Evolutionary conservation across 2,113 vertebrate genomes (phyloP).

Genomic region (Nesospiza acunhae): DNA sequence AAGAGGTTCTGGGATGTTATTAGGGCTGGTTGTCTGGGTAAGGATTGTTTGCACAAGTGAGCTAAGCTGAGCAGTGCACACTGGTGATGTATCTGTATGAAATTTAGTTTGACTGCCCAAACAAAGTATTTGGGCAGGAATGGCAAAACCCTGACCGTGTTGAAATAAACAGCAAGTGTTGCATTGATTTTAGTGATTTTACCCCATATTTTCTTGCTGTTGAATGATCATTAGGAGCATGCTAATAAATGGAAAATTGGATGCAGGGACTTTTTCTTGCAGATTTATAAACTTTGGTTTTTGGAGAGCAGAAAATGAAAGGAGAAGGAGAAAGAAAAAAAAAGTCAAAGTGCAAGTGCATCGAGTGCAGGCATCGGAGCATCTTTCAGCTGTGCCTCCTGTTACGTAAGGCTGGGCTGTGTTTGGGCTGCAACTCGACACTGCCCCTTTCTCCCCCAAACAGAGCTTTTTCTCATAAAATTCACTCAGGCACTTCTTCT

Average conservation of each 20-base stretch:
- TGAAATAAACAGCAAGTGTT: neutral
- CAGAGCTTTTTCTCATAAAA: slow-evolving; percentile 82
- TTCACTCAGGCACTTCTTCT: slow-evolving; percentile 78
- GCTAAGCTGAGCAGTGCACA: neutral
- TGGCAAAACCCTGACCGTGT: neutral
- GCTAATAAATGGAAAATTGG: neutral
- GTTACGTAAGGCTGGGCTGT: slow-evolving; percentile 59
- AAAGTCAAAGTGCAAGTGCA: slow-evolving; percentile 41
- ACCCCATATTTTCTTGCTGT: neutral
- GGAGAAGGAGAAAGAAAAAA: neutral
- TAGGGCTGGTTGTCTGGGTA: neutral
- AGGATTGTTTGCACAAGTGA: neutral
- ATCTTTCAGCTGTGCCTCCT: slow-evolving; percentile 75
- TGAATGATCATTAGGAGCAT: neutral
- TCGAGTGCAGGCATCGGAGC: slow-evolving; percentile 21
- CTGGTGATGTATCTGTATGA: neutral
- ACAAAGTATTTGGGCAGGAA: neutral
- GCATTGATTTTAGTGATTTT: neutral
- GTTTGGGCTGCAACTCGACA: slow-evolving; percentile 71
- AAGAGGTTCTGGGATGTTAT: neutral
- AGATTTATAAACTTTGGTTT: neutral
- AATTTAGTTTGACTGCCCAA: neutral
- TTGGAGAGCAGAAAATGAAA: neutral
- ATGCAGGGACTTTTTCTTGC: neutral
- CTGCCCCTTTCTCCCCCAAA: slow-evolving; percentile 68